phyloP scores from a whole-genome alignment of 2,113 vertebrate species.

The Xenotilapia longispinis region DNA sequence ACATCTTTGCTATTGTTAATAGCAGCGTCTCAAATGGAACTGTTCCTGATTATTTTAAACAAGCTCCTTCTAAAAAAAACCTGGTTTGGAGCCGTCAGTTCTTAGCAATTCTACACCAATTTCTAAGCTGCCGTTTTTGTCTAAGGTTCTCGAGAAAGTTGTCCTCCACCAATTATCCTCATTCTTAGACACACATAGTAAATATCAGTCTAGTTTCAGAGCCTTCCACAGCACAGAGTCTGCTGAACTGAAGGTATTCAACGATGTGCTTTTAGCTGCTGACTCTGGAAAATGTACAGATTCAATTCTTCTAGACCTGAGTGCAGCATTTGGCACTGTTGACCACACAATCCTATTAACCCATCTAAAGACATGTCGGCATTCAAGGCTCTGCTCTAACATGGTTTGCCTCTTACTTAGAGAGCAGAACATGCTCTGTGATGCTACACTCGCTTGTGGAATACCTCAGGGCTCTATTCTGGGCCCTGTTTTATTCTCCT shows the following conservation, averaged over 20 bases:
- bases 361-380: neutral
- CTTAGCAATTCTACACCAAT: neutral
- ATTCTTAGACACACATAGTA: neutral
- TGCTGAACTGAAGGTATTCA: neutral
- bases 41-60: neutral
- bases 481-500: neutral
- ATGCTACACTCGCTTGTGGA: neutral
- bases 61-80: neutral
- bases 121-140: neutral
- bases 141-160: neutral
- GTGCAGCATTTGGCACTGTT: neutral
- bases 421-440: neutral
- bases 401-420: neutral
- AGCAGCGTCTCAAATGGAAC: neutral
- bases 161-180: neutral
- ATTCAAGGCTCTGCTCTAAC: neutral
- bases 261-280: accelerated
- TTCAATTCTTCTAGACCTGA: neutral
- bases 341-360: neutral
- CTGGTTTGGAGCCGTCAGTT: neutral
- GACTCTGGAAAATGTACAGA: neutral
- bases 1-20: neutral
- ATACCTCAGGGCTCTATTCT: neutral
- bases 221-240: neutral
- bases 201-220: neutral